A percentile compares a stretch with the other conserved stretches of the same genome.
phyloP scores from a whole-genome alignment of 2,888 invertebrate genomes.

The Furcula furcula region DNA sequence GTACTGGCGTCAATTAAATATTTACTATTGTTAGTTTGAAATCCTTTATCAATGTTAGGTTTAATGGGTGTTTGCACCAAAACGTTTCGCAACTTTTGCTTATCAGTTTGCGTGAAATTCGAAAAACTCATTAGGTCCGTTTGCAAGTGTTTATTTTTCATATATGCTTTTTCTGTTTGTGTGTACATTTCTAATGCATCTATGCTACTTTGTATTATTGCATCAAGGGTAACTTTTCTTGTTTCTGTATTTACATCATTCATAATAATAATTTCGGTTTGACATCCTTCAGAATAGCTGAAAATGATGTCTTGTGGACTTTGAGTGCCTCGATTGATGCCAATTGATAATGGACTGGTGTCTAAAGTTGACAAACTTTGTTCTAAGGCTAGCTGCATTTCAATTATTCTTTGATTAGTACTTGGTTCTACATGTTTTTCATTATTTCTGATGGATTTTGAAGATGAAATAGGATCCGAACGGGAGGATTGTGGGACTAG shows the following conservation, averaged over 20 bases:
- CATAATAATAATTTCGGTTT: constrained; percentile 64
- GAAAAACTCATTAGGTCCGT: constrained; percentile 44
- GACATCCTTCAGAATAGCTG: constrained; percentile 65
- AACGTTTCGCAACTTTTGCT: constrained; percentile 50
- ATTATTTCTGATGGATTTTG: constrained; percentile 17
- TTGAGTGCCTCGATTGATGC: constrained; percentile 62
- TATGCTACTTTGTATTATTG: constrained; percentile 56
- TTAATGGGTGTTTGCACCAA: constrained; percentile 52
- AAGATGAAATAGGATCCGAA: constrained; percentile 48
- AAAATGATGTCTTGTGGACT: constrained; percentile 60
- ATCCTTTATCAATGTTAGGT: constrained; percentile 41
- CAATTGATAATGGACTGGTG: constrained; percentile 56
- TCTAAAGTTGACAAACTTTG: constrained; percentile 63
- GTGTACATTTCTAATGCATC: constrained; percentile 61
- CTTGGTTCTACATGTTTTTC: constrained; percentile 49
- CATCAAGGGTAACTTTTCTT: constrained; percentile 62
- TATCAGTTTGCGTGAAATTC: constrained; percentile 59
- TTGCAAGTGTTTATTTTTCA: constrained; percentile 64
- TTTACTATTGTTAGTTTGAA: constrained; percentile 43
- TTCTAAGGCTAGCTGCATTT: constrained; percentile 71
- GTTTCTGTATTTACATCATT: constrained; percentile 67
- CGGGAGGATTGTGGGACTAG: constrained; percentile 49
- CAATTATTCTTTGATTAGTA: constrained; percentile 59
- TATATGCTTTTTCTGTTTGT: constrained; percentile 60
- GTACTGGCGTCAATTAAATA: constrained; percentile 45